Conservation (phyloP, 2,888 invertebrate species). For the Euphydryas editha region DNA sequence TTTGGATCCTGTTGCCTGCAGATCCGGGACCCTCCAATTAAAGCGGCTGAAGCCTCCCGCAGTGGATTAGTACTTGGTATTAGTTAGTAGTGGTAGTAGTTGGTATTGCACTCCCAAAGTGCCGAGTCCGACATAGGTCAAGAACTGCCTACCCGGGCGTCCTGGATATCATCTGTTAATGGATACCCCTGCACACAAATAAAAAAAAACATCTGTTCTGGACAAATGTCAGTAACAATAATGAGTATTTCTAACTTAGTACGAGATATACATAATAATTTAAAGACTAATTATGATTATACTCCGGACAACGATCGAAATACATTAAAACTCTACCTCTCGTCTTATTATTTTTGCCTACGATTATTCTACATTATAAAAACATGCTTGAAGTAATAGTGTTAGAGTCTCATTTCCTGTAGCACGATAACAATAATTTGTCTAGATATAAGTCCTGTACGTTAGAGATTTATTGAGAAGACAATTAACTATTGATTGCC, state of each 20-base stretch:
- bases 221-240: not conserved
- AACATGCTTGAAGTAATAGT: not conserved
- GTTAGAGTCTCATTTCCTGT: constrained; percentile 24
- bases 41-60: too few relatives aligned
- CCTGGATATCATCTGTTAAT: too few relatives aligned
- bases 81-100: too few relatives aligned
- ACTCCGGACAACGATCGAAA: constrained; percentile 26
- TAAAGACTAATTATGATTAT: constrained; percentile 29
- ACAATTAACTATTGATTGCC: constrained; percentile 68
- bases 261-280: constrained; percentile 23
- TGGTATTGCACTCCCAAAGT: too few relatives aligned
- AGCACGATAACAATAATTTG: constrained; percentile 28
- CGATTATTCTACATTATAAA: constrained; percentile 3
- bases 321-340: constrained; percentile 28
- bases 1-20: too few relatives aligned
- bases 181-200: too few relatives aligned
- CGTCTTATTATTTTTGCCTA: constrained; percentile 12
- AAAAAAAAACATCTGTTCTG: not conserved
- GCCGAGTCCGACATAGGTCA: too few relatives aligned
- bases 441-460: constrained; percentile 45
- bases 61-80: too few relatives aligned
- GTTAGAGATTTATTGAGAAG: constrained; percentile 62
- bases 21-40: too few relatives aligned
- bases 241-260: constrained; percentile 1
- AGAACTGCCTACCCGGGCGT: too few relatives aligned